These are phyloP conservation scores for Branchinecta lynchi DNA, from an alignment of 1,140 invertebrate genomes.

Conservation along the genomic window DNA sequence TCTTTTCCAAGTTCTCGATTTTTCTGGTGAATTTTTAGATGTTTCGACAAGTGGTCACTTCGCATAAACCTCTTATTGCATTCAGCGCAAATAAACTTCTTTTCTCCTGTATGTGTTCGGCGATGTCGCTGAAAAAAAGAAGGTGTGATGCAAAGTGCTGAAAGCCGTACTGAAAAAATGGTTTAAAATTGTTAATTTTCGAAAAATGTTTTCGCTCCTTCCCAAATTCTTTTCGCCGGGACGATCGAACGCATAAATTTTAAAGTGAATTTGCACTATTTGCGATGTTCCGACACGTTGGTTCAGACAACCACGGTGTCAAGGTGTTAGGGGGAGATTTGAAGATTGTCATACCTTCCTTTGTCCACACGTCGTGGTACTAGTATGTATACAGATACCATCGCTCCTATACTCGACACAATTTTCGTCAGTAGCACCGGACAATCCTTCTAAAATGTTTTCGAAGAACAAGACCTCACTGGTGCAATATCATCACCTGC, in stretches of 20 bases:
- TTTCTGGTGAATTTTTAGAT: constrained; percentile 68
- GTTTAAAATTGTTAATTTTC: background rate
- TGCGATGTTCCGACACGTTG: background rate
- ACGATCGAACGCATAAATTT: background rate
- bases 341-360: background rate
- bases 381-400: too few relatives aligned
- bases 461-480: too few relatives aligned
- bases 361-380: background rate
- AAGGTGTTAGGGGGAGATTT: background rate
- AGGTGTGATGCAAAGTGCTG: background rate
- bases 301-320: background rate
- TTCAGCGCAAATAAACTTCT: constrained; percentile 63
- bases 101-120: constrained; percentile 78
- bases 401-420: too few relatives aligned
- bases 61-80: constrained; percentile 76
- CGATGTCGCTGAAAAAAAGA: constrained; percentile 48
- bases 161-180: background rate
- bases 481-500: too few relatives aligned
- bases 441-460: too few relatives aligned
- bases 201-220: background rate
- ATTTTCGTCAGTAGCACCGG: too few relatives aligned
- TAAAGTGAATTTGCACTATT: background rate
- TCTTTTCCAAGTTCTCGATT: constrained; percentile 31
- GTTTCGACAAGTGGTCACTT: constrained; percentile 70
- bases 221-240: too few relatives aligned